Conservation (phyloP, 2,113 vertebrate genomes). For the Lepidothrix coronata region DNA sequence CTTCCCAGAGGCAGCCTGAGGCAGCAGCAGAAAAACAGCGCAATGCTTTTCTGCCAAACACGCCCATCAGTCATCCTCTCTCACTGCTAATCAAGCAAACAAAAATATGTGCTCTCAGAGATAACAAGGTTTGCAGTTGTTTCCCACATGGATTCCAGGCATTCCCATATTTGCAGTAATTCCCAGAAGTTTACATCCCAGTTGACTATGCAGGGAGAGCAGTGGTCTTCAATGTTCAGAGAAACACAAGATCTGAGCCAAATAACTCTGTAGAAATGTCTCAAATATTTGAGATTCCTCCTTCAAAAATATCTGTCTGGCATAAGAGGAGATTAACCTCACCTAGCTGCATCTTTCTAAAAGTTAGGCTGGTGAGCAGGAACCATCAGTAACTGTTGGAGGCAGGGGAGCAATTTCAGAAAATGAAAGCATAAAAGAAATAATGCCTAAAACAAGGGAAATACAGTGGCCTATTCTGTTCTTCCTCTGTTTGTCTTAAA, state of each 20-base stretch:
- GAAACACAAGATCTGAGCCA: not conserved
- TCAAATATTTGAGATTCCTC: not conserved
- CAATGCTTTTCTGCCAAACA: not conserved
- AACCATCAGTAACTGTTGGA: not conserved
- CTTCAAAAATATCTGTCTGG: not conserved
- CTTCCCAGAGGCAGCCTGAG: not conserved
- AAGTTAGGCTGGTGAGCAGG: not conserved
- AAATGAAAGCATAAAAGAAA: not conserved
- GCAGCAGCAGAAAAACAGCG: not conserved
- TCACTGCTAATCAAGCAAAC: conserved; percentile 2
- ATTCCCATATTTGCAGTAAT: conserved; percentile 13
- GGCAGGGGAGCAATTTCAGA: not conserved
- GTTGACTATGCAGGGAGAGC: not conserved
- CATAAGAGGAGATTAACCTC: not conserved
- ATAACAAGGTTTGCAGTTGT: conserved; percentile 15
- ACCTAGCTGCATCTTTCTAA: not conserved
- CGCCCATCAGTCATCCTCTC: not conserved
- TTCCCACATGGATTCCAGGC: conserved; percentile 25
- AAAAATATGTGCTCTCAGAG: conserved; percentile 26
- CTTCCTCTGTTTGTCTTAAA: not conserved
- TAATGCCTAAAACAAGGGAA: not conserved
- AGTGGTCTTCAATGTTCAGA: not conserved
- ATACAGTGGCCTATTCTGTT: not conserved
- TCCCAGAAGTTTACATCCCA: not conserved
- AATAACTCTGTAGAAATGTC: not conserved